Percentiles rank a stretch among this genome's conserved stretches.
Conservation (phyloP, 1,140 invertebrate species). For the Venustaconcha ellipsiformis region DNA sequence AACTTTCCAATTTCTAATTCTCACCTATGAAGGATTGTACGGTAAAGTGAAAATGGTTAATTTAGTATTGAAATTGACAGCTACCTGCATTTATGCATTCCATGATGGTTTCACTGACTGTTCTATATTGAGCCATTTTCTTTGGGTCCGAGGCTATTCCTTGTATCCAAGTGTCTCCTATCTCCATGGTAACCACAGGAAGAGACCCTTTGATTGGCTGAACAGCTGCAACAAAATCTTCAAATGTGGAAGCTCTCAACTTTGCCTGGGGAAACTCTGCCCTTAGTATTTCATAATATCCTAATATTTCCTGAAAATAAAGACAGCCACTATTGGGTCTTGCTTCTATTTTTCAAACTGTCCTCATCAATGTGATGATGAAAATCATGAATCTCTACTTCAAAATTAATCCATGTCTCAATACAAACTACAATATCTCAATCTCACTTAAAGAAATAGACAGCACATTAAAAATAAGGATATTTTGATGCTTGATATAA, state of each 20-base stretch:
- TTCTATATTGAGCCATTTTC: conserved; percentile 52
- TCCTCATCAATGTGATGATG: not conserved
- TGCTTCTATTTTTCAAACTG: too few relatives aligned
- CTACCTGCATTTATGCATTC: conserved; percentile 39
- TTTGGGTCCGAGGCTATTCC: conserved; percentile 60
- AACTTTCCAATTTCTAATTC: conserved; percentile 5
- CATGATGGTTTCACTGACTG: conserved; percentile 33
- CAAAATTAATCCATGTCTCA: too few relatives aligned
- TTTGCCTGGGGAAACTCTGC: conserved; percentile 55
- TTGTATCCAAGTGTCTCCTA: conserved; percentile 66
- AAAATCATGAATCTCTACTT: not conserved
- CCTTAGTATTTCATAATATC: conserved; percentile 53
- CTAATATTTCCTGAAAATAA: conserved; percentile 54
- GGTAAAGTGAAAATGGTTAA: conserved; percentile 1
- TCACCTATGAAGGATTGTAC: conserved; percentile 2
- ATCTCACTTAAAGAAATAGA: too few relatives aligned
- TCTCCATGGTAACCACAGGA: conserved; percentile 49
- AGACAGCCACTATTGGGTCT: not conserved
- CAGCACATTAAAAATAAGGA: too few relatives aligned
- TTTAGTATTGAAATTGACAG: not conserved
- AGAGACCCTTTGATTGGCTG: conserved; percentile 34
- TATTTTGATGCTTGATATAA: too few relatives aligned
- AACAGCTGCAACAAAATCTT: conserved; percentile 50
- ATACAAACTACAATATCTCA: too few relatives aligned
- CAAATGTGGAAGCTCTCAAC: conserved; percentile 52